phyloP scores from a whole-genome alignment of 2,888 invertebrate species.

The Leptodirus hochenwartii region DNA sequence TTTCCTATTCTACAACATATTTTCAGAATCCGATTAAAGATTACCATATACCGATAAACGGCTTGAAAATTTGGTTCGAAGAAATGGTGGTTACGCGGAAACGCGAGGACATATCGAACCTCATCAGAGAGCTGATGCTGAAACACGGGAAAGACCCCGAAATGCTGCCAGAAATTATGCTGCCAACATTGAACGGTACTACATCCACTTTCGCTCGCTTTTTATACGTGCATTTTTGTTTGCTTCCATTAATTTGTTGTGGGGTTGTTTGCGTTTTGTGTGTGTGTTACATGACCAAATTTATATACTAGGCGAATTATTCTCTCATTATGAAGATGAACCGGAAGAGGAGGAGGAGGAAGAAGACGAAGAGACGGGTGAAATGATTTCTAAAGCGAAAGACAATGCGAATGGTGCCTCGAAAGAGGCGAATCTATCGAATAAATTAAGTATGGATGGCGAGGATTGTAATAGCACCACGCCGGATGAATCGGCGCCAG shows the following conservation, averaged over 20 bases:
- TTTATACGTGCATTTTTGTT: too few species aligned
- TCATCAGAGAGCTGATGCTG: constrained; percentile 58
- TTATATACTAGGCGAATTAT: too few species aligned
- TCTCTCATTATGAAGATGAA: too few species aligned
- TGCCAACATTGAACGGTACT: constrained; percentile 63
- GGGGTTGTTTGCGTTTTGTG: too few species aligned
- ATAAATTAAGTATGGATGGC: too few species aligned
- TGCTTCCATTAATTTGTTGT: too few species aligned
- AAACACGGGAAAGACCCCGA: constrained; percentile 49
- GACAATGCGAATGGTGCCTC: constrained; percentile 2
- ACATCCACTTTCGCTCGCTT: too few species aligned
- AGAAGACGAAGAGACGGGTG: neutral
- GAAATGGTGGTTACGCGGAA: constrained; percentile 68
- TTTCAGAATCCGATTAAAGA: constrained; percentile 60
- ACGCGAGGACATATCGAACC: constrained; percentile 65
- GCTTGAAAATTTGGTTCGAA: constrained; percentile 73
- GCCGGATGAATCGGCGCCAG: too few species aligned
- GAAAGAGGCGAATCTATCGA: too few species aligned
- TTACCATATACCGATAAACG: constrained; percentile 67
- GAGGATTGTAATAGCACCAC: too few species aligned
- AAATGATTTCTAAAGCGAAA: constrained; percentile 2
- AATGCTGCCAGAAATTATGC: constrained; percentile 49
- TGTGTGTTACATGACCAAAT: too few species aligned
- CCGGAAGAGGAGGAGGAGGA: constrained; percentile 1
- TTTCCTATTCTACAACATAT: too few species aligned